Conservation (phyloP, 37 sponge, comb jelly and placozoan species). For the Geodia barretti region DNA sequence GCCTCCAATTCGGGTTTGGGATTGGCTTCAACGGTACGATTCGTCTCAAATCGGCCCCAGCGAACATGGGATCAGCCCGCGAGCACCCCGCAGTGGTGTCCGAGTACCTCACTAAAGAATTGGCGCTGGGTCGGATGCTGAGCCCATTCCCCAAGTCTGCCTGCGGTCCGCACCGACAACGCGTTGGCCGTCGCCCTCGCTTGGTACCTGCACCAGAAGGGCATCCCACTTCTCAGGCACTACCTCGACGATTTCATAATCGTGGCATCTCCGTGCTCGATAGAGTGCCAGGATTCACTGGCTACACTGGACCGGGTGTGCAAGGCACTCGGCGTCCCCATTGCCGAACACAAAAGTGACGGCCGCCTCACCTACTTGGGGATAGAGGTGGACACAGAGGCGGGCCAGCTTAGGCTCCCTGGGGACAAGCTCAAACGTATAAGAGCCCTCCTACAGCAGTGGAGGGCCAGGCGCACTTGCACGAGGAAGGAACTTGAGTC, state of each 20-base stretch:
- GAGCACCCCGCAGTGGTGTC: too few species aligned
- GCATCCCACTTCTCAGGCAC: too few species aligned
- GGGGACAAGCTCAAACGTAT: not conserved
- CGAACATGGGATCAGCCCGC: too few species aligned
- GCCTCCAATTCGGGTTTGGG: too few species aligned
- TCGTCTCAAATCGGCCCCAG: too few species aligned
- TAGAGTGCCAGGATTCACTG: not conserved
- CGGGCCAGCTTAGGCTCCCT: not conserved
- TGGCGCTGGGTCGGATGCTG: too few species aligned
- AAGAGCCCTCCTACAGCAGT: not conserved
- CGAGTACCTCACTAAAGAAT: too few species aligned
- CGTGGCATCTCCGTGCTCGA: not conserved
- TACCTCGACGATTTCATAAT: conserved; percentile 11
- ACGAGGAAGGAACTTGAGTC: conserved; percentile 7
- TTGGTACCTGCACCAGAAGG: too few species aligned
- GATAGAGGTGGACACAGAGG: conserved; percentile 1
- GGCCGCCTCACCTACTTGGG: not conserved
- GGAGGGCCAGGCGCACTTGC: not conserved
- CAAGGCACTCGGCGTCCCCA: not conserved
- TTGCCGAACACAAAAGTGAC: not conserved
- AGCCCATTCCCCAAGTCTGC: too few species aligned
- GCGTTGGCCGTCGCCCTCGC: too few species aligned
- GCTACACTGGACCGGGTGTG: not conserved
- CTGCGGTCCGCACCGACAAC: too few species aligned
- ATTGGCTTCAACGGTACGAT: too few species aligned